Evolutionary conservation across 2,797 vertebrate genomes (phyloP).

Genomic region (Harpagifer antarcticus): DNA sequence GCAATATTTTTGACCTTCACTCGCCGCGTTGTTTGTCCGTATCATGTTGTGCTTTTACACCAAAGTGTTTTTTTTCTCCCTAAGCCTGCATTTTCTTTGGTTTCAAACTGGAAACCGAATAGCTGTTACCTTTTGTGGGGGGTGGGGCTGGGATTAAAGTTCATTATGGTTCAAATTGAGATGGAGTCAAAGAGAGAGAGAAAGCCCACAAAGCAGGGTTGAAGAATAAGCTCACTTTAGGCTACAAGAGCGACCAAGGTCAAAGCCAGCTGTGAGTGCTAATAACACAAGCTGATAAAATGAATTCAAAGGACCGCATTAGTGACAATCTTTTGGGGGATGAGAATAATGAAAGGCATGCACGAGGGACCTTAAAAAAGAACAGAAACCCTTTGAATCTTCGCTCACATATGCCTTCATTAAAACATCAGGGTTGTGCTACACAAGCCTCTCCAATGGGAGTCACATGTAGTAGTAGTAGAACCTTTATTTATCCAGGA

Average conservation of each 20-base stretch:
- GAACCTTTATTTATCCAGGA: too few species aligned
- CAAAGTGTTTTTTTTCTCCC: constrained; percentile 43
- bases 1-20: constrained; percentile 81
- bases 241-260: constrained; percentile 79
- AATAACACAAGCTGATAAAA: constrained; percentile 72
- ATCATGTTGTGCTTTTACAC: constrained; percentile 76
- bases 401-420: constrained; percentile 37
- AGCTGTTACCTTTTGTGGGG: constrained; percentile 38
- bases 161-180: constrained; percentile 55
- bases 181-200: constrained; percentile 37
- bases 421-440: constrained; percentile 37
- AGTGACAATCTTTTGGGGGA: constrained; percentile 67
- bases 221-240: constrained; percentile 63
- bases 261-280: constrained; percentile 67
- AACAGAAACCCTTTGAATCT: constrained; percentile 55
- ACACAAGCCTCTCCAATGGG: constrained; percentile 23
- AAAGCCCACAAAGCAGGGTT: constrained; percentile 55
- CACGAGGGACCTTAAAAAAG: constrained; percentile 51
- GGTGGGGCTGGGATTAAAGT: constrained; percentile 23
- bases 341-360: constrained; percentile 62
- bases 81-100: constrained; percentile 66
- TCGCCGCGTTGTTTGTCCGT: constrained; percentile 58
- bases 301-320: constrained; percentile 73
- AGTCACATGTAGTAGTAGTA: too few species aligned
- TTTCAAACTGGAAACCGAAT: constrained; percentile 59